Evolutionary conservation across 2,888 invertebrate species (phyloP).

Genomic region (Lymantria dispar): DNA sequence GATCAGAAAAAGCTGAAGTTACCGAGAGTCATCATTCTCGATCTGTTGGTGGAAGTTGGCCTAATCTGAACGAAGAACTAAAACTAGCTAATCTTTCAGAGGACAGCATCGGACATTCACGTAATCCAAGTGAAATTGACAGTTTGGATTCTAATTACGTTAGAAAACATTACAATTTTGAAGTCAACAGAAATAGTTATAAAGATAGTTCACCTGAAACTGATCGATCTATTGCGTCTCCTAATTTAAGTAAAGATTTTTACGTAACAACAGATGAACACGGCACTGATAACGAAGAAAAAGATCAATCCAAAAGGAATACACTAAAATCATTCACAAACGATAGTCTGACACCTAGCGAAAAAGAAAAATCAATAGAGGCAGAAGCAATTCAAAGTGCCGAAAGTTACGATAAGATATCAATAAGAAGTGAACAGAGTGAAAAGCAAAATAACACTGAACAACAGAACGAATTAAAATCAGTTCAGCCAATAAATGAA

Average conservation of each 20-base stretch:
- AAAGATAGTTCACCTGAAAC: slow-evolving; percentile 77
- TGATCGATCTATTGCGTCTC: slow-evolving; percentile 61
- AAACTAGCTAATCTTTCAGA: slow-evolving; percentile 72
- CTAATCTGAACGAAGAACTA: slow-evolving; percentile 69
- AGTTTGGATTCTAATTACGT: slow-evolving; percentile 83
- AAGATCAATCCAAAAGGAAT: slow-evolving; percentile 64
- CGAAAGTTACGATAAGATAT: slow-evolving; percentile 56
- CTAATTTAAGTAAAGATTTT: slow-evolving; percentile 62
- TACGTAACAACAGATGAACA: slow-evolving; percentile 68
- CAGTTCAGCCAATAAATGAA: slow-evolving; percentile 39
- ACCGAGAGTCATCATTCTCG: slow-evolving; percentile 62
- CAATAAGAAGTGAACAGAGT: slow-evolving; percentile 46
- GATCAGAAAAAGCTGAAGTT: slow-evolving; percentile 63
- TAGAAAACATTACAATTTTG: slow-evolving; percentile 80
- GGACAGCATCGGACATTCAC: slow-evolving; percentile 74
- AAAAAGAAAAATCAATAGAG: slow-evolving; percentile 52
- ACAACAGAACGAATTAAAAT: slow-evolving; percentile 17
- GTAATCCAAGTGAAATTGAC: slow-evolving; percentile 81
- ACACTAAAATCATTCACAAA: slow-evolving; percentile 74
- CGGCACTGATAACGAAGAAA: slow-evolving; percentile 64
- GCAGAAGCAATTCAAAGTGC: slow-evolving; percentile 32
- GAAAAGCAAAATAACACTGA: slow-evolving; percentile 34
- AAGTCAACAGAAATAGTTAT: slow-evolving; percentile 68
- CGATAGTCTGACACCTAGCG: slow-evolving; percentile 69
- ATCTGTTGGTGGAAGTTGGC: slow-evolving; percentile 75